These are phyloP conservation scores for Apamea anceps DNA, from an alignment of 2,888 invertebrate species.

Conservation along the genomic window DNA sequence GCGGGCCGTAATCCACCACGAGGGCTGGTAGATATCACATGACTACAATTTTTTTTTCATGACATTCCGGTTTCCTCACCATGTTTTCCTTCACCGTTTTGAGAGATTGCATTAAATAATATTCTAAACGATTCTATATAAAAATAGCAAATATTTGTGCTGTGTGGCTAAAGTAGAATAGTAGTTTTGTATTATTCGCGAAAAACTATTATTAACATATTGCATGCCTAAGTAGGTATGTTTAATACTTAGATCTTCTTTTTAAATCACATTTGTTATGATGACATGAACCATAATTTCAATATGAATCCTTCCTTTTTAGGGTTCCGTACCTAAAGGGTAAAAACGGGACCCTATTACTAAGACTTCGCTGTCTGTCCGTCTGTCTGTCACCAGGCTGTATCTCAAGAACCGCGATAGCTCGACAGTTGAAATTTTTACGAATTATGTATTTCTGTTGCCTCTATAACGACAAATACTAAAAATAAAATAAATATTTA, in stretches of 20 bases:
- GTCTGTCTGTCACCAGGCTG: no score
- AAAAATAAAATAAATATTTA: no score
- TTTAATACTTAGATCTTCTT: not conserved
- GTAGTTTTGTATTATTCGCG: not conserved
- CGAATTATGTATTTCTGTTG: no score
- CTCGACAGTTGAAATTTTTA: no score
- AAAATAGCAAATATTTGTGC: no score
- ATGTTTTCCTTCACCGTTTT: not conserved
- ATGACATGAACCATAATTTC: not conserved
- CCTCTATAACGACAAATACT: no score
- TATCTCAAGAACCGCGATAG: no score
- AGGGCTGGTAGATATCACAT: not conserved
- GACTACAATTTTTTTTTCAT: not conserved
- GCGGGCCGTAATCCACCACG: not conserved
- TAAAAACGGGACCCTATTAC: no score
- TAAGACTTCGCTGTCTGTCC: no score
- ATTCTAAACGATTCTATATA: not conserved
- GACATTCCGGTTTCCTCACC: not conserved
- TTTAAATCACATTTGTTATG: not conserved
- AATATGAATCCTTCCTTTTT: not conserved
- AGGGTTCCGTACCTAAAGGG: no score
- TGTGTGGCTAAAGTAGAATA: not conserved
- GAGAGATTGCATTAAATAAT: not conserved
- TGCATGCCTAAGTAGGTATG: not conserved
- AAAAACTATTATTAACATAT: not conserved